Conservation (phyloP, 2,113 vertebrate genomes). For the Mus pahari region DNA sequence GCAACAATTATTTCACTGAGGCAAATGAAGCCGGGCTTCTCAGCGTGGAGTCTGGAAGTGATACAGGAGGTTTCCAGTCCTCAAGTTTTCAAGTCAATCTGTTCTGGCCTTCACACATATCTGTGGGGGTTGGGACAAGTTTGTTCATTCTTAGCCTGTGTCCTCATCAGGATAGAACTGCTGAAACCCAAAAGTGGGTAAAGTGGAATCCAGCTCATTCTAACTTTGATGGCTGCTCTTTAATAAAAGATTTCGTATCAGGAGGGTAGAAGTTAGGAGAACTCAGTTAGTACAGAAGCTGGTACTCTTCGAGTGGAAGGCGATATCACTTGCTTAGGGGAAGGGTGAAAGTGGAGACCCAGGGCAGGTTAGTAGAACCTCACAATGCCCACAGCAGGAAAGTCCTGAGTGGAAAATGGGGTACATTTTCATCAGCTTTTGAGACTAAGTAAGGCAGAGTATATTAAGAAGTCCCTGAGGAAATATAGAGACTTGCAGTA, state of each 20-base stretch:
- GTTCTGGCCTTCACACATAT: neutral
- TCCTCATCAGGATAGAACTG: neutral
- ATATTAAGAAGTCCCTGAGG: neutral
- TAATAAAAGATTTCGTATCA: neutral
- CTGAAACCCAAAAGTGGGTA: neutral
- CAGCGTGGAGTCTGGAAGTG: neutral
- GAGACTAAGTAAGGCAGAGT: neutral
- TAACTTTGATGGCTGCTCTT: neutral
- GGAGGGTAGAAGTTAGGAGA: neutral
- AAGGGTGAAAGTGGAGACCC: neutral
- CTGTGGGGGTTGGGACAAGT: neutral
- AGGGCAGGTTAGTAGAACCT: neutral
- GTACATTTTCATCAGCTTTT: neutral
- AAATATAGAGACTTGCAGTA: neutral
- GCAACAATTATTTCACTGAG: slow-evolving; percentile 14
- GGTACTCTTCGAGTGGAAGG: neutral
- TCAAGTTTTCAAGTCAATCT: neutral
- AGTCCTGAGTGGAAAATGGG: neutral
- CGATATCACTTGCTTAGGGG: neutral
- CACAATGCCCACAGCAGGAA: neutral
- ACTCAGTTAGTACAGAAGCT: neutral
- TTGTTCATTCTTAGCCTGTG: neutral
- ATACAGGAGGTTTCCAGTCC: neutral
- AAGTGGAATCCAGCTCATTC: neutral
- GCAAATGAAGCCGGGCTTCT: neutral